These are phyloP conservation scores for Colius striatus DNA, from an alignment of 2,113 vertebrate species.

Conservation along the genomic window DNA sequence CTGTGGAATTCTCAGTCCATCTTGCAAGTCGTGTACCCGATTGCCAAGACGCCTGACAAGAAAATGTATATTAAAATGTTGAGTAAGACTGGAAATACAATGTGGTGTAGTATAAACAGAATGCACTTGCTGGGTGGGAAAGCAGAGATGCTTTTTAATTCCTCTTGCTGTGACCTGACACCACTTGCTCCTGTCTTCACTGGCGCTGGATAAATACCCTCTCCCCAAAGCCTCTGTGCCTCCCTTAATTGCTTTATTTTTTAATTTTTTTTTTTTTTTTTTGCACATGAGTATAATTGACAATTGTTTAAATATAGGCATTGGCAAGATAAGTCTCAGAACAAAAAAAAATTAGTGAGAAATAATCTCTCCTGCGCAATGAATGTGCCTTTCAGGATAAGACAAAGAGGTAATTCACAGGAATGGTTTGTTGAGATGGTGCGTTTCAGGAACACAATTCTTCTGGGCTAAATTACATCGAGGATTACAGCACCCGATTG, in stretches of 20 bases:
- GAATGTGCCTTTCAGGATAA: constrained; percentile 49
- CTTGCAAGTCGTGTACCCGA: constrained; percentile 80
- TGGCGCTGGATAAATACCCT: background rate
- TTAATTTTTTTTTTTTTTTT: background rate
- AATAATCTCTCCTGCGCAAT: constrained; percentile 20
- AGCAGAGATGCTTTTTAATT: constrained; percentile 62
- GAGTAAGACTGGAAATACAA: constrained; percentile 80
- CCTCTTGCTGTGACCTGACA: constrained; percentile 26
- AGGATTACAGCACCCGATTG: constrained; percentile 24
- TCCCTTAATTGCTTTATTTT: background rate
- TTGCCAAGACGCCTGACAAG: constrained; percentile 85
- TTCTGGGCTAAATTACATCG: constrained; percentile 22
- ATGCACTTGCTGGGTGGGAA: constrained; percentile 51
- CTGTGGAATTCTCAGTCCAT: constrained; percentile 87
- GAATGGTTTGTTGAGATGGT: constrained; percentile 39
- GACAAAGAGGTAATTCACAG: constrained; percentile 68
- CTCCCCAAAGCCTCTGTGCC: background rate
- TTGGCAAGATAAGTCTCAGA: background rate
- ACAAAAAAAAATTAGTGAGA: constrained; percentile 23
- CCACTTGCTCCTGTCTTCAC: background rate
- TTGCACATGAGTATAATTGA: constrained; percentile 21
- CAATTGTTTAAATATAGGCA: constrained; percentile 1
- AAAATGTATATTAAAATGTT: constrained; percentile 86
- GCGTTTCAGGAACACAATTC: constrained; percentile 33
- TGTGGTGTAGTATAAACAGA: constrained; percentile 75